Conservation (phyloP, 2,797 vertebrate species). For the Xenops minutus region DNA sequence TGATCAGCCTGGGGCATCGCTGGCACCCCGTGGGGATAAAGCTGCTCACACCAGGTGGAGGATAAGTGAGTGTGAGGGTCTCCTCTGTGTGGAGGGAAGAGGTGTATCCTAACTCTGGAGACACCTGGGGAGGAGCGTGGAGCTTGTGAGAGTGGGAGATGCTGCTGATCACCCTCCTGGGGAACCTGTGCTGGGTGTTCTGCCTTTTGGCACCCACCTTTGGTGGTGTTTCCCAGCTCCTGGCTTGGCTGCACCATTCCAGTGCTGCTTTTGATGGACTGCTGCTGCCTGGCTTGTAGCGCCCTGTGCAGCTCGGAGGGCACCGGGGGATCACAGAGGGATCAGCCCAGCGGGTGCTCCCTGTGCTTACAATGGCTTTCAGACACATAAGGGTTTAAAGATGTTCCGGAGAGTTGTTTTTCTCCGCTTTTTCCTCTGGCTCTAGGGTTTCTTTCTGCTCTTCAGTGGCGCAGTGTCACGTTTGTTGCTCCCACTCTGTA, state of each 20-base stretch:
- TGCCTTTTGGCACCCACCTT: neutral
- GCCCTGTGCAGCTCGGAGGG: neutral
- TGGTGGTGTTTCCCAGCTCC: neutral
- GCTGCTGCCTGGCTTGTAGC: neutral
- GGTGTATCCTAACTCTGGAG: fast-evolving
- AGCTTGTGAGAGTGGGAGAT: neutral
- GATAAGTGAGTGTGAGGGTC: neutral
- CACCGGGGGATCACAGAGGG: neutral
- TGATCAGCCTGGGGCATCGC: neutral
- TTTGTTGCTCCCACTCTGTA: neutral
- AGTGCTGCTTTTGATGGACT: neutral
- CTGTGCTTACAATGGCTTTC: neutral
- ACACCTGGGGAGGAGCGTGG: fast-evolving
- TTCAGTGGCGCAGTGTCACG: neutral
- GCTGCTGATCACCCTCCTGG: neutral
- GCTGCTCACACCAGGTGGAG: neutral
- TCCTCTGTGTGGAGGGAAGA: neutral
- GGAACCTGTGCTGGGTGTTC: neutral
- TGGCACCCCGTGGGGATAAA: neutral
- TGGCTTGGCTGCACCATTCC: neutral
- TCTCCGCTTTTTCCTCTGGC: neutral
- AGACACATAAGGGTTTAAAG: neutral
- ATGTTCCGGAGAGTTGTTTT: neutral
- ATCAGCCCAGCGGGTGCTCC: neutral
- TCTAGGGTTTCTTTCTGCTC: neutral